Evolutionary conservation across 2,113 vertebrate genomes (phyloP).

Genomic region (Centropus unirufus): DNA sequence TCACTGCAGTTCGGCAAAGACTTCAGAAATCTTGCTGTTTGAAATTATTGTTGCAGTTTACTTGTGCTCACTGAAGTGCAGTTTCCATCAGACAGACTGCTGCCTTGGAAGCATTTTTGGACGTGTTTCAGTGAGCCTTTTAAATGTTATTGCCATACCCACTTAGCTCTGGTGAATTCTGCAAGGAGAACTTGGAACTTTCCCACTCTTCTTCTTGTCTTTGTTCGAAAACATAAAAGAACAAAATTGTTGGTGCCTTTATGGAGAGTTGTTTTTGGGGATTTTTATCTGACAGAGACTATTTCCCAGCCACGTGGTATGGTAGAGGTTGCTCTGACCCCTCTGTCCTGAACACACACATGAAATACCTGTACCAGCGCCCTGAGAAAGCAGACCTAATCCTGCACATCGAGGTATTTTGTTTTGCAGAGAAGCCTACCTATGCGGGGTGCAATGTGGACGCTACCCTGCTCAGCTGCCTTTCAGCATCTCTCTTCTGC

Average conservation of each 20-base stretch:
- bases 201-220: not conserved
- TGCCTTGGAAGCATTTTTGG: not conserved
- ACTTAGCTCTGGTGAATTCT: not conserved
- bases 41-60: not conserved
- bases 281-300: not conserved
- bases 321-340: not conserved
- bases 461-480: not conserved
- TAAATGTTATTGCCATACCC: not conserved
- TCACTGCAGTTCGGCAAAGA: not conserved
- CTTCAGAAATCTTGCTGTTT: not conserved
- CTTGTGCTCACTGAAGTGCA: not conserved
- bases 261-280: not conserved
- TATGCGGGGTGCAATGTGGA: not conserved
- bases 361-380: not conserved
- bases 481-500: not conserved
- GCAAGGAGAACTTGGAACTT: not conserved
- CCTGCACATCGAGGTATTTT: not conserved
- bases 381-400: not conserved
- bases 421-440: not conserved
- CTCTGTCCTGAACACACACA: not conserved
- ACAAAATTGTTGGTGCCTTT: not conserved
- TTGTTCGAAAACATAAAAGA: not conserved
- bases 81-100: not conserved
- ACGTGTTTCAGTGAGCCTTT: not conserved
- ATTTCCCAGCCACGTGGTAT: fast-evolving